Conservation (phyloP, 1,140 invertebrate species). For the Bombus affinis region DNA sequence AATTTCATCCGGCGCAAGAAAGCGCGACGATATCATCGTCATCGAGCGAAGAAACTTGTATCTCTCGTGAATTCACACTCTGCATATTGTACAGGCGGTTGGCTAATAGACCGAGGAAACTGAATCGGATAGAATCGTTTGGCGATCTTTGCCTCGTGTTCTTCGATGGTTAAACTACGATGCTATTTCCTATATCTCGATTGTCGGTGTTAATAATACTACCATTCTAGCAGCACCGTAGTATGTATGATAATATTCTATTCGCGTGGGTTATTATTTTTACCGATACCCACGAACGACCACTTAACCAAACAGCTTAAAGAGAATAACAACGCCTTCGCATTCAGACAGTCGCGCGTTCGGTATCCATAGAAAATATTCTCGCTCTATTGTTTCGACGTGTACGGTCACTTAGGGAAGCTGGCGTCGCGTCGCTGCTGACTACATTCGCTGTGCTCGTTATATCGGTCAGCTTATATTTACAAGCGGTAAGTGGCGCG, state of each 20-base stretch:
- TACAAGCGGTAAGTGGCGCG: slow-evolving; percentile 15
- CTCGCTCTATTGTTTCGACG: slow-evolving; percentile 26
- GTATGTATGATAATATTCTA: not conserved
- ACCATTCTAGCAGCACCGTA: too few relatives aligned
- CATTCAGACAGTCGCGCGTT: not conserved
- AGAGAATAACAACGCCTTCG: not conserved
- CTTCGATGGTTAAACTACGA: not conserved
- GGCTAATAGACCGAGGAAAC: not conserved
- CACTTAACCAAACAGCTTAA: not conserved
- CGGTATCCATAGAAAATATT: not conserved
- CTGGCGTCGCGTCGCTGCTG: not conserved
- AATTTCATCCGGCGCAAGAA: slow-evolving; percentile 1
- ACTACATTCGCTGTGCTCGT: slow-evolving; percentile 14
- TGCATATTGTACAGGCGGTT: not conserved
- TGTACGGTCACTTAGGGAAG: slow-evolving; percentile 10
- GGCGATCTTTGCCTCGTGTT: not conserved
- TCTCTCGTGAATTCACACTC: not conserved
- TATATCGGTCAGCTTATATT: slow-evolving; percentile 44
- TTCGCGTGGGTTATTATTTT: not conserved
- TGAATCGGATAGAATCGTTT: not conserved
- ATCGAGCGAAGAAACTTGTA: not conserved
- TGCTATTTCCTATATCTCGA: not conserved
- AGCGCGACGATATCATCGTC: not conserved
- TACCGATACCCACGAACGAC: not conserved
- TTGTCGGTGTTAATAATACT: not conserved